A percentile compares a stretch with the other conserved stretches of the same genome.
These are phyloP conservation scores for Drosophila suboccidentalis DNA, from an alignment of 2,888 invertebrate species.

Conservation along the genomic window DNA sequence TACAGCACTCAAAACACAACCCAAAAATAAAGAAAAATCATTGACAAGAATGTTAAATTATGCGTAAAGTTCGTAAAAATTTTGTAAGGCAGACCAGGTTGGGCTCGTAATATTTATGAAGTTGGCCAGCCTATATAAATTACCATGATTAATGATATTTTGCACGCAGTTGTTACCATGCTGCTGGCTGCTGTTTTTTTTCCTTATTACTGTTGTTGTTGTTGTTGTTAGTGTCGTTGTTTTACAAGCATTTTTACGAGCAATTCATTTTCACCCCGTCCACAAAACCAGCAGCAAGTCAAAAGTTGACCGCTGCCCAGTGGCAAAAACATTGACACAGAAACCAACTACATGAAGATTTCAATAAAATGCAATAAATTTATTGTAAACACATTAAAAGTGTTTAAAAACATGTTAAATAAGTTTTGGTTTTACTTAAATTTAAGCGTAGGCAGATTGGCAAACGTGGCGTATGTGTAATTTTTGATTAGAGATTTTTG, in stretches of 20 bases:
- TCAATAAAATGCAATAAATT: conserved; percentile 28
- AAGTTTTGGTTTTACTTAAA: conserved; percentile 5
- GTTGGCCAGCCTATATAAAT: conserved; percentile 72
- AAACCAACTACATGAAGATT: conserved; percentile 48
- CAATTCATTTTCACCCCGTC: conserved; percentile 73
- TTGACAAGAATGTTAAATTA: conserved; percentile 72
- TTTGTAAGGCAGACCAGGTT: conserved; percentile 45
- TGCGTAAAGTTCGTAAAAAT: conserved; percentile 64
- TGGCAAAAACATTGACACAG: conserved; percentile 76
- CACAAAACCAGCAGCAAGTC: conserved; percentile 57
- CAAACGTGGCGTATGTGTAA: conserved; percentile 40
- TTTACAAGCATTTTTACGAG: conserved; percentile 77
- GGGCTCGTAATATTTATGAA: conserved; percentile 68
- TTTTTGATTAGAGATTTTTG: conserved; percentile 10
- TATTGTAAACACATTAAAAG: conserved; percentile 20
- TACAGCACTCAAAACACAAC: conserved; percentile 1
- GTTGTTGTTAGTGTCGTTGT: conserved; percentile 64
- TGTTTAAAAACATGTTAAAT: conserved; percentile 18
- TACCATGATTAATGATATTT: conserved; percentile 79
- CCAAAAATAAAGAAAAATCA: conserved; percentile 7
- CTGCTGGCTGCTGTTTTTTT: conserved; percentile 40
- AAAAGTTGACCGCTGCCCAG: conserved; percentile 52
- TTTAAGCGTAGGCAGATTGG: conserved; percentile 10
- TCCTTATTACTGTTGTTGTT: conserved; percentile 13
- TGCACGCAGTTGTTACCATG: conserved; percentile 75